Base-by-base conservation (phyloP, 2,113 vertebrate genomes). In the Lepus americanus region DNA sequence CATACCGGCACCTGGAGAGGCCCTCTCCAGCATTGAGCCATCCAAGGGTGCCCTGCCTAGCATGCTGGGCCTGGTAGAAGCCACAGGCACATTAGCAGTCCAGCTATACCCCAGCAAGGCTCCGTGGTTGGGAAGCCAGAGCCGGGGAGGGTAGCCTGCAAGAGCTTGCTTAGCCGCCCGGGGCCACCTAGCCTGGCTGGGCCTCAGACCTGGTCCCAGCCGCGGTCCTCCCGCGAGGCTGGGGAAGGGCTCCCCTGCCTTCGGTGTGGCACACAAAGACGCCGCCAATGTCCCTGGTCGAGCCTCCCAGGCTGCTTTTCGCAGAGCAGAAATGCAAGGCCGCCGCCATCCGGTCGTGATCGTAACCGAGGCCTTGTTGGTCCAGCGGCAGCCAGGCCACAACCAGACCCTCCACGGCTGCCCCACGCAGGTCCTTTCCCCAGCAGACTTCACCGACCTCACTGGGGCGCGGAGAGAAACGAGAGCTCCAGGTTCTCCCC, bases 311-410 rank as follows among this genome's bases (percentile, higher is more conserved):
- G 98, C 99, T 98, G 99, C 98, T 98, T 98, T 98, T 98, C 63
- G 94, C 95, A 63, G 90, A 92, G 66, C 20, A 93, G 97, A 98
- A 98, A 99, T 97, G 98, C 98, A 98, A 98, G 97, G 98, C 98
- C 98, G 98, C 98, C 98, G 98, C 98, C 97, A 98, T 98, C 98
- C 98, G 99, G 98, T 99, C 99, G 98, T 99, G 99, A 99, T 99
- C 99, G 95, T 99, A 99, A 99, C 99, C 99, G 99, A 99, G 99
- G 99, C 98, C 99, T 99, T 99, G 99, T 98, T 98, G 98, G 97
- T 96, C 91, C 96, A 31, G 59, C 36, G 3, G 69, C 96, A 85
- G 70, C 20, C 70, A 72, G 78, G 74, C 94, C 94, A 20, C 76
- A 90, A 80, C 31, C 92, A 79, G 44, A 90, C 9, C 88, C 67